These are phyloP conservation scores for Drosophila atripex DNA, from an alignment of 2,888 invertebrate genomes.

Conservation along the genomic window DNA sequence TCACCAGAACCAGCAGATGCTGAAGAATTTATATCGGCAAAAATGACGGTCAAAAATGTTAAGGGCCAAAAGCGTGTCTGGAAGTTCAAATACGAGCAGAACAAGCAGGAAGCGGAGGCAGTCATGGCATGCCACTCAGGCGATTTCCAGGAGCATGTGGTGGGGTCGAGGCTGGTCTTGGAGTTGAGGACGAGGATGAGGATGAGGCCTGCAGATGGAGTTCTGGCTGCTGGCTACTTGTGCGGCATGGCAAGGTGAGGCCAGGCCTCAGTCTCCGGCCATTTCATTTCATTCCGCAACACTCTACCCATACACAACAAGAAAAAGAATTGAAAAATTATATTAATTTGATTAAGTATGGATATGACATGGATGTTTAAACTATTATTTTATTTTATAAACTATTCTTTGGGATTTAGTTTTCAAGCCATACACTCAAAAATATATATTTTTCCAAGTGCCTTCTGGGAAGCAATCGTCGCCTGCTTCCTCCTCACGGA, in stretches of 20 bases:
- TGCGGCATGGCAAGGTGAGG: conserved; percentile 71
- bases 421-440: no score
- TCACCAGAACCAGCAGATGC: conserved; percentile 26
- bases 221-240: conserved; percentile 66
- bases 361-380: no score
- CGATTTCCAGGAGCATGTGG: conserved; percentile 33
- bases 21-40: conserved; percentile 72
- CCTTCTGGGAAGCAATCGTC: conserved; percentile 33
- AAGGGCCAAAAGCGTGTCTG: conserved; percentile 82
- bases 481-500: conserved; percentile 29
- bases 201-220: conserved; percentile 28
- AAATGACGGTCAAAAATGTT: conserved; percentile 77
- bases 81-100: conserved; percentile 76
- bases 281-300: conserved; percentile 32
- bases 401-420: no score
- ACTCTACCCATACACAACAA: conserved; percentile 7
- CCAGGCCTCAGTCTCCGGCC: conserved; percentile 47
- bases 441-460: neutral
- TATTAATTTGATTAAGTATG: no score
- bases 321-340: neutral
- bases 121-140: conserved; percentile 59
- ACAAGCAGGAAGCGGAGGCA: conserved; percentile 48
- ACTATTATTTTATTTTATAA: no score
- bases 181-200: conserved; percentile 5
- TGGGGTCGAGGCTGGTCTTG: conserved; percentile 16